phyloP scores from a whole-genome alignment of 2,113 vertebrate species.

The Lasiurus borealis region DNA sequence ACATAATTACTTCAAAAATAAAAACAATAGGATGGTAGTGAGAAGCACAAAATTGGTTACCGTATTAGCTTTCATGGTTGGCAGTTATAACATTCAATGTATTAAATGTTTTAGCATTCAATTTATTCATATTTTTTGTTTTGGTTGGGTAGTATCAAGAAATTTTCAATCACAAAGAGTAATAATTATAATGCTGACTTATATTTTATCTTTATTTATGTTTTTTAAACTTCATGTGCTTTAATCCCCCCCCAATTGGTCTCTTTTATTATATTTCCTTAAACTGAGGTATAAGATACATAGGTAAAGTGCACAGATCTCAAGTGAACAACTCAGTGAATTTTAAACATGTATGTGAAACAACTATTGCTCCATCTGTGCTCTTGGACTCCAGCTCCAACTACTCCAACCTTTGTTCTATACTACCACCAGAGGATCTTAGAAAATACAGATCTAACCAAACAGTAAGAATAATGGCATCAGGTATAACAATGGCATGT shows the following conservation, averaged over 20 bases:
- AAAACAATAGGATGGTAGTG: not conserved
- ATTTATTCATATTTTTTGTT: not conserved
- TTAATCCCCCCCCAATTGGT: no score
- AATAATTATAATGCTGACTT: not conserved
- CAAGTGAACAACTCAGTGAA: not conserved
- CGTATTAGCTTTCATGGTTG: not conserved
- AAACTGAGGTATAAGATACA: not conserved
- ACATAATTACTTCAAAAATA: not conserved
- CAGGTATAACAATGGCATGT: not conserved
- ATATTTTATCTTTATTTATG: not conserved
- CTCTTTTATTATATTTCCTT: not conserved
- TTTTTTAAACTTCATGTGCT: not conserved
- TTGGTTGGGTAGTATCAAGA: not conserved
- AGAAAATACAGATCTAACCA: slow-evolving; percentile 36
- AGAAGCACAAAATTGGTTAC: not conserved
- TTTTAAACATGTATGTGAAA: not conserved
- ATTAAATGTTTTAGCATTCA: slow-evolving; percentile 1
- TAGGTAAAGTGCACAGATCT: not conserved
- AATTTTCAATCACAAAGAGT: slow-evolving; percentile 5
- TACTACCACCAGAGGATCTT: not conserved
- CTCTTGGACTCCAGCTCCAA: not conserved
- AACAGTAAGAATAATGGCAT: slow-evolving; percentile 3
- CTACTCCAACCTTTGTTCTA: not conserved
- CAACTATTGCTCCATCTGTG: not conserved
- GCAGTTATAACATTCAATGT: slow-evolving; percentile 53